phyloP scores from a whole-genome alignment of 2,888 invertebrate genomes.

The Harpalus rufipes region DNA sequence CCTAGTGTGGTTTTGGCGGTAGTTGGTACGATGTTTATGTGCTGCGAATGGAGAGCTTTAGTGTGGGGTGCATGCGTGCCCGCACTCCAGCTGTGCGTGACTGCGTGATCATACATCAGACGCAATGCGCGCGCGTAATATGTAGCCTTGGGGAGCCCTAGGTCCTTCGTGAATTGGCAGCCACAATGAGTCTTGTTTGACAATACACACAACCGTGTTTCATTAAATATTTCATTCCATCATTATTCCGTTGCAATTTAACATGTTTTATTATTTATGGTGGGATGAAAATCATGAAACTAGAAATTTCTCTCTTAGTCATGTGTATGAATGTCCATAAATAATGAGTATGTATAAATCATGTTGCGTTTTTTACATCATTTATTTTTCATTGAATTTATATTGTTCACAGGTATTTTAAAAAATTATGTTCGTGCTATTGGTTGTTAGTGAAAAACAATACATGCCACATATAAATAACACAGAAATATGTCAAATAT shows the following conservation, averaged over 20 bases:
- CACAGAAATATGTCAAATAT: slow-evolving; percentile 39
- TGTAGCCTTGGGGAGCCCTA: slow-evolving; percentile 47
- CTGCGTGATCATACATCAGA: slow-evolving; percentile 45
- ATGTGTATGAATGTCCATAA: slow-evolving; percentile 49
- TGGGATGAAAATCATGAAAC: slow-evolving; percentile 56
- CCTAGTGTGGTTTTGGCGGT: neutral
- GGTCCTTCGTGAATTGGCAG: slow-evolving; percentile 41
- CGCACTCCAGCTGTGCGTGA: slow-evolving; percentile 20
- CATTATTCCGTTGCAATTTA: slow-evolving; percentile 59
- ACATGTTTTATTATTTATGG: slow-evolving; percentile 63
- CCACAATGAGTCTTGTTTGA: slow-evolving; percentile 53
- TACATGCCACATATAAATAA: slow-evolving; percentile 44
- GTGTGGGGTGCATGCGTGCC: slow-evolving; percentile 1
- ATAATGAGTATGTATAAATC: slow-evolving; percentile 43
- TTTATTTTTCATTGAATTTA: slow-evolving; percentile 50
- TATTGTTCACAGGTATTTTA: slow-evolving; percentile 37
- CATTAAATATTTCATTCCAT: slow-evolving; percentile 64
- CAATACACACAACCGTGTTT: slow-evolving; percentile 50
- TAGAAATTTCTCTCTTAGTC: slow-evolving; percentile 50
- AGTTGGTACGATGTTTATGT: neutral
- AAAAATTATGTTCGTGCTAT: slow-evolving; percentile 44
- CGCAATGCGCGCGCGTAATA: slow-evolving; percentile 42
- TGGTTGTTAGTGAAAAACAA: slow-evolving; percentile 18
- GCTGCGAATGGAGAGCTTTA: neutral
- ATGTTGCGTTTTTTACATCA: slow-evolving; percentile 38